Conservation (phyloP, 2,888 invertebrate genomes). For the Drosophila mettleri region DNA sequence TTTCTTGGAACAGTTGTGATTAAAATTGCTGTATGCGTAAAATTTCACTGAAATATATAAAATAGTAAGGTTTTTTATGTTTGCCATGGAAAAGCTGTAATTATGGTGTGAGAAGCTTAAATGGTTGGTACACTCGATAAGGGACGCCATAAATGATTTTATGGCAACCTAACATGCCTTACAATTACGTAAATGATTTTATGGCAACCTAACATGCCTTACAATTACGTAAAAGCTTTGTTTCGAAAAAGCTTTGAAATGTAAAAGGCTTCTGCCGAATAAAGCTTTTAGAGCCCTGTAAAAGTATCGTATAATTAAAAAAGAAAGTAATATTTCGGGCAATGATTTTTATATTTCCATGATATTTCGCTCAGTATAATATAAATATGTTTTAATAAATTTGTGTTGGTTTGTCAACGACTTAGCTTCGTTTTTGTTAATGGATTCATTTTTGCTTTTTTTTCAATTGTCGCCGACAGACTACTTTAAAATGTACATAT, state of each 20-base stretch:
- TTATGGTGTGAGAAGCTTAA: not conserved
- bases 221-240: constrained; percentile 1
- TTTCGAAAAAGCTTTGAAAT: not conserved
- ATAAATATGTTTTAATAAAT: constrained; percentile 63
- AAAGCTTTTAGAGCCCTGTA: not conserved
- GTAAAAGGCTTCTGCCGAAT: too few relatives aligned
- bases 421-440: constrained; percentile 23
- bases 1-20: too few relatives aligned
- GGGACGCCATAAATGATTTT: not conserved
- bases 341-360: constrained; percentile 79
- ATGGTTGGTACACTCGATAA: constrained; percentile 16
- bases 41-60: too few relatives aligned
- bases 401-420: constrained; percentile 42
- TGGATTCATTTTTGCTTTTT: constrained; percentile 65
- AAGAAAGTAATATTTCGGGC: constrained; percentile 55
- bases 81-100: not conserved
- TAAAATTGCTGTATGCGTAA: too few relatives aligned
- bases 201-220: constrained; percentile 1
- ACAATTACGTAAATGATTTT: constrained; percentile 4
- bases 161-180: constrained; percentile 1
- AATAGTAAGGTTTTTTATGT: too few relatives aligned
- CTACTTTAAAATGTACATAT: constrained; percentile 73
- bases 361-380: constrained; percentile 78
- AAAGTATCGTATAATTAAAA: constrained; percentile 1
- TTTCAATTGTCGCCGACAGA: constrained; percentile 65